Percentiles rank a stretch among this genome's conserved stretches.
These are phyloP conservation scores for Patella vulgata DNA, from an alignment of 1,140 invertebrate species.

Conservation along the genomic window DNA sequence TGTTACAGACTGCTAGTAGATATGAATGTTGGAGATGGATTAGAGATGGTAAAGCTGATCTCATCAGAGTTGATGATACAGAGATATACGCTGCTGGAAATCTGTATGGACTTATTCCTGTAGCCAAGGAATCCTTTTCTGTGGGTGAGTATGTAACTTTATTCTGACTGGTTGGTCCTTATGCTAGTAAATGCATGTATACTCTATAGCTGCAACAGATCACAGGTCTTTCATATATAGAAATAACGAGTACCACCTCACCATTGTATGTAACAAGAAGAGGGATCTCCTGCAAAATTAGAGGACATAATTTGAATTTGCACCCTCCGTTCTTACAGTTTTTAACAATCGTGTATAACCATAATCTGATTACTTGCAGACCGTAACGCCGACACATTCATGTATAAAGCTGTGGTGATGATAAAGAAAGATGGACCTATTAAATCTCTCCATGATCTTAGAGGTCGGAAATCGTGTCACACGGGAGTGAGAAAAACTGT, in stretches of 20 bases:
- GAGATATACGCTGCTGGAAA: constrained; percentile 29
- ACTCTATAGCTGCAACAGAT: too few relatives aligned
- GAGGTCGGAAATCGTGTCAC: constrained; percentile 78
- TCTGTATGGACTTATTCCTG: constrained; percentile 19
- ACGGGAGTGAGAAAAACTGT: constrained; percentile 89
- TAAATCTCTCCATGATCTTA: constrained; percentile 5
- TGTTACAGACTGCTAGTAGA: constrained; percentile 1
- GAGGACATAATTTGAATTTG: too few relatives aligned
- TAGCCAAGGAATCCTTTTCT: constrained; percentile 28
- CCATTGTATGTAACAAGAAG: too few relatives aligned
- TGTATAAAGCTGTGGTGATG: constrained; percentile 23
- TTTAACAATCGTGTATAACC: too few relatives aligned
- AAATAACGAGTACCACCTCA: too few relatives aligned
- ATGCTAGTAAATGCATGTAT: too few relatives aligned
- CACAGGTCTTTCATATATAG: too few relatives aligned
- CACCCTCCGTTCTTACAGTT: too few relatives aligned
- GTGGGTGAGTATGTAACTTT: constrained; percentile 17
- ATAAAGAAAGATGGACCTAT: constrained; percentile 11
- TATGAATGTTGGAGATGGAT: constrained; percentile 81
- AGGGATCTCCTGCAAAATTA: too few relatives aligned
- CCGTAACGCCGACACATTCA: constrained; percentile 4
- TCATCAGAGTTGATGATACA: constrained; percentile 27
- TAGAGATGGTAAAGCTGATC: constrained; percentile 74
- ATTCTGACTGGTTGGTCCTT: too few relatives aligned
- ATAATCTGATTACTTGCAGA: too few relatives aligned